Conservation (phyloP, 2,113 vertebrate species). For the Calyptommatus sinebrachiatus region DNA sequence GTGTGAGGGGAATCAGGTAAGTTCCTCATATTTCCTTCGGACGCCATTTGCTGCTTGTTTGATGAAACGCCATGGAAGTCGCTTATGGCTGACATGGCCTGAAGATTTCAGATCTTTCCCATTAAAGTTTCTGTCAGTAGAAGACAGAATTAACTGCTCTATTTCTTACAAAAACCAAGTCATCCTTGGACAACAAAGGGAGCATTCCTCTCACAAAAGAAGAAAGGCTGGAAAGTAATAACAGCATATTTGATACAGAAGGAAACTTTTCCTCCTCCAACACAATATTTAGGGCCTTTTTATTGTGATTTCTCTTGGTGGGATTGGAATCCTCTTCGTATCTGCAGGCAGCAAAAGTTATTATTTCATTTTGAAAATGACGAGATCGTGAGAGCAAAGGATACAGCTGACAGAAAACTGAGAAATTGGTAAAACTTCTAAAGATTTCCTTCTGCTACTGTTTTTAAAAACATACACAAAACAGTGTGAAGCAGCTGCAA, state of each 20-base stretch:
- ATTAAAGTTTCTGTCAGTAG: slow-evolving; percentile 19
- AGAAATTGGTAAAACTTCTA: background rate
- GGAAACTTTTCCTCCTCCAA: background rate
- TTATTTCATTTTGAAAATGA: slow-evolving; percentile 11
- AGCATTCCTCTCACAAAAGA: slow-evolving; percentile 12
- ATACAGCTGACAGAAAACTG: background rate
- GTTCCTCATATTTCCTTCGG: background rate
- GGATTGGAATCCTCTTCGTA: background rate
- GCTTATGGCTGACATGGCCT: background rate
- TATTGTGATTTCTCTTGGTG: slow-evolving; percentile 6
- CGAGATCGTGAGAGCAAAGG: background rate
- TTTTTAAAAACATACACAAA: background rate
- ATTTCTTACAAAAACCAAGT: slow-evolving; percentile 13
- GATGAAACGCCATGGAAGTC: slow-evolving; percentile 8
- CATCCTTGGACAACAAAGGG: slow-evolving; percentile 15
- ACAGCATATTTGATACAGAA: background rate
- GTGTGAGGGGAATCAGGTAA: background rate
- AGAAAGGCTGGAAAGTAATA: slow-evolving; percentile 16
- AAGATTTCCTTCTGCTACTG: background rate
- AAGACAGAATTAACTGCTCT: slow-evolving; percentile 7
- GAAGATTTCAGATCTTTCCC: slow-evolving; percentile 14
- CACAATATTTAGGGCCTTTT: slow-evolving; percentile 3
- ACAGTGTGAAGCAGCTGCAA: no score
- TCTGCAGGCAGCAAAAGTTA: slow-evolving; percentile 3
- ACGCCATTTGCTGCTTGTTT: slow-evolving; percentile 10